These are phyloP conservation scores for Lysandra bellargus DNA, from an alignment of 2,888 invertebrate genomes.

Conservation along the genomic window DNA sequence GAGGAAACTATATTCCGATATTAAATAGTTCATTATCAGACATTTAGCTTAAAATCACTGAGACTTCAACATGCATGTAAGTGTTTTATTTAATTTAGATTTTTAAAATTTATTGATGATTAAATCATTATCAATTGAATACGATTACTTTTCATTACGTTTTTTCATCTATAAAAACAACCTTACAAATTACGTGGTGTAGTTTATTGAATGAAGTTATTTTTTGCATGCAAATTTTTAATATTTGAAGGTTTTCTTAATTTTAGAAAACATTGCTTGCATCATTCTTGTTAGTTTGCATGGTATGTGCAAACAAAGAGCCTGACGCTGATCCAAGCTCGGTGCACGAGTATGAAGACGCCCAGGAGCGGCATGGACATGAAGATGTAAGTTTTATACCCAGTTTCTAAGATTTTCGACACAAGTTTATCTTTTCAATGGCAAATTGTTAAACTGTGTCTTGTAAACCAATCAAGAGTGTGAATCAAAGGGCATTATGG, in stretches of 20 bases:
- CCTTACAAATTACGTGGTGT: too few relatives aligned
- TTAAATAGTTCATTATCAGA: neutral
- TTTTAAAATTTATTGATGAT: neutral
- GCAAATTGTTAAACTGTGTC: neutral
- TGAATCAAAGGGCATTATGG: neutral
- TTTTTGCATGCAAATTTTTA: too few relatives aligned
- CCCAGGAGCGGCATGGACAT: neutral
- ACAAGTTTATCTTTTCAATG: neutral
- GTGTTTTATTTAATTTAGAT: neutral
- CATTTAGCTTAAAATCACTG: conserved; percentile 6
- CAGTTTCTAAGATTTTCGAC: neutral
- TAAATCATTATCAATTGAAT: neutral
- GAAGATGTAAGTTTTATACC: neutral
- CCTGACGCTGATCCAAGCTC: neutral
- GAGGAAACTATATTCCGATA: neutral
- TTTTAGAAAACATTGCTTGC: conserved; percentile 20
- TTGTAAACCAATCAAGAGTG: neutral
- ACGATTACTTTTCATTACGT: neutral
- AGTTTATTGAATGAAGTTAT: too few relatives aligned
- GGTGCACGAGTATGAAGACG: neutral
- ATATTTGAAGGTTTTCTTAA: neutral
- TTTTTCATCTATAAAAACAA: neutral
- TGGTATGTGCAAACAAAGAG: conserved; percentile 18
- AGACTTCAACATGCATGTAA: conserved; percentile 26
- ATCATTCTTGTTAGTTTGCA: conserved; percentile 2